A percentile compares a stretch with the other conserved stretches of the same genome.
phyloP scores from a whole-genome alignment of 2,888 invertebrate species.

The Ophraella communa region DNA sequence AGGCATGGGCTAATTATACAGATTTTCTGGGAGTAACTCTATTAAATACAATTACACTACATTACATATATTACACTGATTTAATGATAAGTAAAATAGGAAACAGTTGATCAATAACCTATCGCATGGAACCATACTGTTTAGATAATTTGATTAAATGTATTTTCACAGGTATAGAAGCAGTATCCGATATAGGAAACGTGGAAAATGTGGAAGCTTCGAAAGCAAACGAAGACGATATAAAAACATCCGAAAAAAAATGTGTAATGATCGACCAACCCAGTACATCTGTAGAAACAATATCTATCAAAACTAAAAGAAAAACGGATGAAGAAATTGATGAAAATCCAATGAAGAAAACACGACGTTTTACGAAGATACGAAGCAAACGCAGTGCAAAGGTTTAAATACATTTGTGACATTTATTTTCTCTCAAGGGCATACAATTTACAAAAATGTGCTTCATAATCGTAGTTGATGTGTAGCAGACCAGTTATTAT shows the following conservation, averaged over 20 bases:
- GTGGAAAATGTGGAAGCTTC: constrained; percentile 16
- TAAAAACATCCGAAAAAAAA: constrained; percentile 25
- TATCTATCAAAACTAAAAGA: constrained; percentile 44
- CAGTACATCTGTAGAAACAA: constrained; percentile 30
- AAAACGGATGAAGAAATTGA: constrained; percentile 50
- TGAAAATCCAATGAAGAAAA: constrained; percentile 46
- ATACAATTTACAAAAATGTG: constrained; percentile 37
- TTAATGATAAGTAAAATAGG: too few species aligned
- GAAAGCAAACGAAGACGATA: constrained; percentile 23
- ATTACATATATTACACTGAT: too few species aligned
- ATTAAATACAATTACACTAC: too few species aligned
- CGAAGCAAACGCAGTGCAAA: constrained; percentile 49
- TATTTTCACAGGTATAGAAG: constrained; percentile 12
- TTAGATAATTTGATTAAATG: background rate
- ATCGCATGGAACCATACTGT: too few species aligned
- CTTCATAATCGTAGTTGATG: constrained; percentile 45
- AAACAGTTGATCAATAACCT: too few species aligned
- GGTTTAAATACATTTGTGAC: constrained; percentile 17
- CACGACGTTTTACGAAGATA: constrained; percentile 49
- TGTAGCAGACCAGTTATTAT: constrained; percentile 42
- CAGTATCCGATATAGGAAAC: constrained; percentile 6
- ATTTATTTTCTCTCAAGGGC: constrained; percentile 20
- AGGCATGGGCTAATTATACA: too few species aligned
- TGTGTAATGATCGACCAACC: constrained; percentile 22
- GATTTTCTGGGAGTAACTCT: too few species aligned